Evolutionary conservation across 2,888 invertebrate species (phyloP), one percentile per base, ranked within the genome.

Genomic region (Selenia dentaria): DNA sequence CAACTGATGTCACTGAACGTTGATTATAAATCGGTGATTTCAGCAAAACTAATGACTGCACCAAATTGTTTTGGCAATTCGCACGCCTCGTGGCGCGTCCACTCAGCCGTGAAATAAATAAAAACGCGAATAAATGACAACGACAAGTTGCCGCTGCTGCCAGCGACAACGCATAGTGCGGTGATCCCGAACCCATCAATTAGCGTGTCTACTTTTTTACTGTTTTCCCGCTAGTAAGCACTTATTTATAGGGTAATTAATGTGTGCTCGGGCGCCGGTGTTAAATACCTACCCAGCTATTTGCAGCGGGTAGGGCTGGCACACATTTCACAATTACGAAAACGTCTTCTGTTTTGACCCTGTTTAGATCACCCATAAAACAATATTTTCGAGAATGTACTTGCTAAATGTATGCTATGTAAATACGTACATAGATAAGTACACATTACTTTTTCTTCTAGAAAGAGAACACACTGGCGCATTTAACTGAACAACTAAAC

Each of bases 171-270:
- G 24, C 40, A 45, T n/a, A n/a, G 53, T 45, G 56, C 35, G 51
- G 51, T 54, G 49, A 51, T 37, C 44, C 32, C 43, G 36, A 35
- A 37, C 42, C 43, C 47, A 59, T 59, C 49, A 56, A 59, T 59
- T 59, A 57, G 48, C 45, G 22, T 29, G 57, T 52, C 53, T 41
- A 50, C 50, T 6, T 58, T 57, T 60, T 62, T 55, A 48, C 46
- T 52, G 51, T 57, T 51, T 51, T 49, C 47, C 42, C 51, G 37
- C 64, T 59, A 55, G 60, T 58, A 65, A 64, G 54, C 58, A 60
- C 59, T 66, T 73, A 74, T 74, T 73, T 74, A 73, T 71, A 74
- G 69, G 57, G 66, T 73, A 74, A 74, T 73, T 74, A 73, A 73
- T 74, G 73, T 60, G 72, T 71, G 67, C 61, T 62, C 69, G 68